Conservation (phyloP, 2,888 invertebrate genomes). For the Dasypolia templi region DNA sequence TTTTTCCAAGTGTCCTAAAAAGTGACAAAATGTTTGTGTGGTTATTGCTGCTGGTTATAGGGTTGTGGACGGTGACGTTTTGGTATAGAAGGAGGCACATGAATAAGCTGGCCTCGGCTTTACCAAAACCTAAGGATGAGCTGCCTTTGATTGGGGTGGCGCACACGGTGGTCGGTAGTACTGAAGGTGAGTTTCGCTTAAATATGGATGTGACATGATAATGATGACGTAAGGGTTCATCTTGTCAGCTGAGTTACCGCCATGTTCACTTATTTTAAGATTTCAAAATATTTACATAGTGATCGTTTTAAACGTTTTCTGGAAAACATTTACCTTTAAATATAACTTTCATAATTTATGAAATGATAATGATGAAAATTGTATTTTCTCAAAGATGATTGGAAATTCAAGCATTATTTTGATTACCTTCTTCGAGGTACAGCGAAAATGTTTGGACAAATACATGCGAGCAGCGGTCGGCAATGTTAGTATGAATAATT, state of each 20-base stretch:
- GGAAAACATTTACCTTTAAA: too few relatives aligned
- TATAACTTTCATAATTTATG: too few relatives aligned
- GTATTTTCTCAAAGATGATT: too few relatives aligned
- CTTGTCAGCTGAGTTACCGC: background rate
- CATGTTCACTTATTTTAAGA: background rate
- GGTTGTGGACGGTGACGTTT: conserved; percentile 73
- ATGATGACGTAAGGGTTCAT: background rate
- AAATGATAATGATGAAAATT: too few relatives aligned
- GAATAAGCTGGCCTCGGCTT: conserved; percentile 75
- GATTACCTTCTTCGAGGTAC: too few relatives aligned
- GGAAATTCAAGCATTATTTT: too few relatives aligned
- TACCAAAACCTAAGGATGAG: conserved; percentile 67
- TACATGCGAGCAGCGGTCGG: too few relatives aligned
- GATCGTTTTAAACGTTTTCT: background rate
- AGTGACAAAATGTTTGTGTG: conserved; percentile 74
- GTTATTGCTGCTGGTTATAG: conserved; percentile 68
- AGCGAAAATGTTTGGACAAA: too few relatives aligned
- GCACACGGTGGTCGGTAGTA: conserved; percentile 74
- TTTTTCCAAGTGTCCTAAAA: conserved; percentile 26
- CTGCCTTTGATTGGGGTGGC: conserved; percentile 79
- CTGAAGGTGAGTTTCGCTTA: conserved; percentile 74
- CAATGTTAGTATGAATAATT: too few relatives aligned
- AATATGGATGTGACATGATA: background rate
- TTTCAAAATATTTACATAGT: background rate
- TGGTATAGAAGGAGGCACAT: conserved; percentile 77